Base-by-base conservation (phyloP, 2,113 vertebrate species). In the Diadophis punctatus region DNA sequence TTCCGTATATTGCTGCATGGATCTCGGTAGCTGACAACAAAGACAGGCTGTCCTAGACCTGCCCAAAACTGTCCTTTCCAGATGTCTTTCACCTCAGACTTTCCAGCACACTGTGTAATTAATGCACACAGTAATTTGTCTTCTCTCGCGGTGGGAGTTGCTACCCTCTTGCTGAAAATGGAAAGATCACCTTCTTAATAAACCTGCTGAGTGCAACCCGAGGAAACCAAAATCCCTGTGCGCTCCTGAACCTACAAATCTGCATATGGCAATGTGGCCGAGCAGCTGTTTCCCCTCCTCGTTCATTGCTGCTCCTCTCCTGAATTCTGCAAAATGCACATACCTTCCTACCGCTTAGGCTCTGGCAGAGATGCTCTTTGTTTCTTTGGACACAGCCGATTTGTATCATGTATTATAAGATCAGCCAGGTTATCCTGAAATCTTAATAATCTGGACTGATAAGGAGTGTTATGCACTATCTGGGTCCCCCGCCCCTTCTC, bases 11-110 rank as follows among this genome's bases (percentile, higher is more conserved):
- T 93, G 55, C 9, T 9, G 49, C 27, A 48, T 46, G 30, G 46
- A 39, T 39, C 80, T 51, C 55, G 1, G 88, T 43, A 0, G 4
- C 30, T 25, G n/a, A 34, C 89, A 94, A 52, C 53, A 91, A 89
- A 93, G 91, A 51, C 3, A 91, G 60, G 4, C 52, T 43, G n/a
- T 74, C 55, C 51, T 22, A 25, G 80, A 91, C 52, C 90, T 93
- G 89, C n/a, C 84, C 49, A 91, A 12, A 8, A 9, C 25, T 90
- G 58, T 93, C 3, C 89, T 96, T 96, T 92, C 84, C 86, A 25
- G 23, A 48, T 18, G 1, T 22, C 22, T 93, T 93, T 86, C 89
- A 93, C 94, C 49, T 91, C 87, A 63, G 90, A 55, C 89, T 93
- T 34, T 11, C 16, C 58, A 25, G 43, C 90, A 16, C 58, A 6